Evolutionary conservation across 1,140 invertebrate species (phyloP).

Genomic region (Antheraea mylitta): DNA sequence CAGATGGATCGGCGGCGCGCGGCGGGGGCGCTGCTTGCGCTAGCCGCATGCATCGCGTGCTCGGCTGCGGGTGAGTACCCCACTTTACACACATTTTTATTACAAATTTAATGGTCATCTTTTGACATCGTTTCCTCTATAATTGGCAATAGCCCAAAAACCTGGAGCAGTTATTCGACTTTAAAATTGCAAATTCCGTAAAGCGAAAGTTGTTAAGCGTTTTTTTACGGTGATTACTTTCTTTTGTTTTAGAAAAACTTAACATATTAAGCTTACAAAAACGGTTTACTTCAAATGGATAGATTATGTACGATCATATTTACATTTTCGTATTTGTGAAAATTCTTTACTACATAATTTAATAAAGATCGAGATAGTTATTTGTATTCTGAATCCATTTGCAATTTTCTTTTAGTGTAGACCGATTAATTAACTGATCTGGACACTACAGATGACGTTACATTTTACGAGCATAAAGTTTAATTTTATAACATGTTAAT

Average conservation of each 20-base stretch:
- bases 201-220: constrained; percentile 2
- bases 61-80: constrained; percentile 53
- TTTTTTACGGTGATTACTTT: constrained; percentile 1
- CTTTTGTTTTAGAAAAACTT: background rate
- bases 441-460: too few species aligned
- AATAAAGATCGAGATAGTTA: too few species aligned
- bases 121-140: background rate
- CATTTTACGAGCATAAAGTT: too few species aligned
- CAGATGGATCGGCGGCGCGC: constrained; percentile 73
- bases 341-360: too few species aligned
- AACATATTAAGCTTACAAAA: background rate
- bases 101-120: constrained; percentile 2
- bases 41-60: constrained; percentile 71
- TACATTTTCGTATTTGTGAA: too few species aligned
- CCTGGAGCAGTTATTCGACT: background rate
- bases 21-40: constrained; percentile 74
- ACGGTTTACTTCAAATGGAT: too few species aligned
- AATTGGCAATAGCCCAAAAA: background rate
- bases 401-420: too few species aligned
- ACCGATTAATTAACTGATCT: too few species aligned
- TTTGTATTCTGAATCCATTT: too few species aligned
- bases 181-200: constrained; percentile 1
- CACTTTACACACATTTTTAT: constrained; percentile 7
- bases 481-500: too few species aligned
- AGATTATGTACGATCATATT: too few species aligned